phyloP scores from a whole-genome alignment of 2,113 vertebrate genomes.

The Pachypanchax playfairii region DNA sequence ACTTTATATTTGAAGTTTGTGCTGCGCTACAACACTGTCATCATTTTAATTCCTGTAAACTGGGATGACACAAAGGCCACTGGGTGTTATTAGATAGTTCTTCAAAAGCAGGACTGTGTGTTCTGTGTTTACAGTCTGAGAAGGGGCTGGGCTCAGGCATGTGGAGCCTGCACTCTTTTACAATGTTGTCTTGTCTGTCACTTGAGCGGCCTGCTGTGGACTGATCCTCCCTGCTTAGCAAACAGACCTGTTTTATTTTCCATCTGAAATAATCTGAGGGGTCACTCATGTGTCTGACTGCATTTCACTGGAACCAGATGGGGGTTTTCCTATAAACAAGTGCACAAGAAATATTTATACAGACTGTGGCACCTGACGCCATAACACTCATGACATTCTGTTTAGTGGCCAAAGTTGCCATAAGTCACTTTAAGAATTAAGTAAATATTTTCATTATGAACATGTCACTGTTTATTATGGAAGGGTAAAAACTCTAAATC shows the following conservation, averaged over 20 bases:
- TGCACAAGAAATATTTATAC: conserved; percentile 97
- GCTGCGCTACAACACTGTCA: conserved; percentile 30
- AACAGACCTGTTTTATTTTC: conserved; percentile 99
- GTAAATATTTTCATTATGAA: conserved; percentile 99
- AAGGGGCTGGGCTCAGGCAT: conserved; percentile 56
- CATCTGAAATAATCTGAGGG: conserved; percentile 85
- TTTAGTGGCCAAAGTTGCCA: conserved; percentile 97
- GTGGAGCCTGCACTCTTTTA: conserved; percentile 80
- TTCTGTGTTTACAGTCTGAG: conserved; percentile 74
- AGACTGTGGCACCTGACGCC: conserved; percentile 98
- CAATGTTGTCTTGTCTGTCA: conserved; percentile 92
- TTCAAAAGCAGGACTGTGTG: conserved; percentile 67
- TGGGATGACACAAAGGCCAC: conserved; percentile 55
- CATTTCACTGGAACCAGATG: conserved; percentile 93
- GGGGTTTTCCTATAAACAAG: conserved; percentile 99
- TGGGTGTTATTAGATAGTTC: conserved; percentile 64
- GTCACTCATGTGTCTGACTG: conserved; percentile 89
- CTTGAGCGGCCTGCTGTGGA: conserved; percentile 86
- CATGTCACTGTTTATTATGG: conserved; percentile 99
- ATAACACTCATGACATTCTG: conserved; percentile 96
- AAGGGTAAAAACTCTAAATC: conserved; percentile 95
- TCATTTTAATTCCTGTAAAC: conserved; percentile 63
- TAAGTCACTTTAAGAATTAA: conserved; percentile 99
- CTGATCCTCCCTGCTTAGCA: conserved; percentile 85
- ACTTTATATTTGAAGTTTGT: conserved; percentile 2